phyloP scores from a whole-genome alignment of 2,113 vertebrate species.

The Centropus bengalensis region DNA sequence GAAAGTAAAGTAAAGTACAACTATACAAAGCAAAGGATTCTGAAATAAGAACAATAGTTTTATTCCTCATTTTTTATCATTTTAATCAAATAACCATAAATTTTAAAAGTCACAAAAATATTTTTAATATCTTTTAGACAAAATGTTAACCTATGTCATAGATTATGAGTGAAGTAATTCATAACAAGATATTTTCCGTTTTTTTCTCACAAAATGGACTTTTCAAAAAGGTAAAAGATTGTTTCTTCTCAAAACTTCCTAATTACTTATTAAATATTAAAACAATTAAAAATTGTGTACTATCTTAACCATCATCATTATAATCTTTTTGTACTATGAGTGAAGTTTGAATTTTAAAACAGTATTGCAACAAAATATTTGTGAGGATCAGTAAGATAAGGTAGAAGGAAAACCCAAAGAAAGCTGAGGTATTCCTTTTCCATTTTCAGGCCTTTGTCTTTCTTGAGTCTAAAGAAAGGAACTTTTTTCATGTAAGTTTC shows the following conservation, averaged over 20 bases:
- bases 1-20: no score
- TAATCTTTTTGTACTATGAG: not conserved
- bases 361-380: not conserved
- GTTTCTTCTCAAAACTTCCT: not conserved
- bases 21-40: not conserved
- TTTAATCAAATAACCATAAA: not conserved
- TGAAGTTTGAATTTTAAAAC: not conserved
- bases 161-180: not conserved
- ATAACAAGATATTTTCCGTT: not conserved
- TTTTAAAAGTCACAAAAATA: not conserved
- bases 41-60: not conserved
- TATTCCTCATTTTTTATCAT: not conserved
- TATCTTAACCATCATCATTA: not conserved
- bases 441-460: not conserved
- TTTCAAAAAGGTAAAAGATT: not conserved
- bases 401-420: not conserved
- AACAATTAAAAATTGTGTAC: not conserved
- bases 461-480: not conserved
- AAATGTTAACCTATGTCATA: not conserved
- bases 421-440: not conserved
- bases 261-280: not conserved
- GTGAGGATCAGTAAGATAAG: not conserved
- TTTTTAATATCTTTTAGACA: not conserved
- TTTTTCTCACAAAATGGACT: not conserved
- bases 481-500: not conserved